A percentile compares a stretch with the other conserved stretches of the same genome.
Evolutionary conservation across 2,888 invertebrate species (phyloP).

Genomic region (Stenolophus ochropezus): DNA sequence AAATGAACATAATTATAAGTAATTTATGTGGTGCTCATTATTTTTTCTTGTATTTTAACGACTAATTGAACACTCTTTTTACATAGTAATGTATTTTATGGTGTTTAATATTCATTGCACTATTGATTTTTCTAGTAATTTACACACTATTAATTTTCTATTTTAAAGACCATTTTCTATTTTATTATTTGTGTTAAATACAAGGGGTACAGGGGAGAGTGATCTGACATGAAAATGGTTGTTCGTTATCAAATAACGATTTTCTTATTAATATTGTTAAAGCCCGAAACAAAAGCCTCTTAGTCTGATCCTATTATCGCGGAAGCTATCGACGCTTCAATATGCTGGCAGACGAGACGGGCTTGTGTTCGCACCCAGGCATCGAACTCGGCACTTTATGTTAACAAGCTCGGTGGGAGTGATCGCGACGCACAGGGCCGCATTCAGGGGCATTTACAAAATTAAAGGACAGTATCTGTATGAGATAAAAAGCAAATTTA

Average conservation of each 20-base stretch:
- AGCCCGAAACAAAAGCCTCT: conserved; percentile 1
- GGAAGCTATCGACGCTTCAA: not conserved
- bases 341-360: not conserved
- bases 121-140: not conserved
- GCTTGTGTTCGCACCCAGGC: not conserved
- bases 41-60: too few species aligned
- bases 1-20: too few species aligned
- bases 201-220: too few species aligned
- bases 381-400: not conserved
- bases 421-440: not conserved
- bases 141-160: not conserved
- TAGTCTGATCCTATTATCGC: not conserved
- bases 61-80: too few species aligned
- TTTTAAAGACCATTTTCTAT: not conserved
- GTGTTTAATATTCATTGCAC: not conserved
- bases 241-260: not conserved
- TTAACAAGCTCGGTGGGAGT: not conserved
- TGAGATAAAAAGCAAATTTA: too few species aligned
- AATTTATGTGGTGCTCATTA: too few species aligned
- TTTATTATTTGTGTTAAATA: too few species aligned
- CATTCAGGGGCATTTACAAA: not conserved
- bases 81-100: not conserved
- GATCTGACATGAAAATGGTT: not conserved
- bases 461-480: too few species aligned
- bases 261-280: conserved; percentile 4